Conservation (phyloP, 2,888 invertebrate genomes). For the Neoitamus cyanurus region DNA sequence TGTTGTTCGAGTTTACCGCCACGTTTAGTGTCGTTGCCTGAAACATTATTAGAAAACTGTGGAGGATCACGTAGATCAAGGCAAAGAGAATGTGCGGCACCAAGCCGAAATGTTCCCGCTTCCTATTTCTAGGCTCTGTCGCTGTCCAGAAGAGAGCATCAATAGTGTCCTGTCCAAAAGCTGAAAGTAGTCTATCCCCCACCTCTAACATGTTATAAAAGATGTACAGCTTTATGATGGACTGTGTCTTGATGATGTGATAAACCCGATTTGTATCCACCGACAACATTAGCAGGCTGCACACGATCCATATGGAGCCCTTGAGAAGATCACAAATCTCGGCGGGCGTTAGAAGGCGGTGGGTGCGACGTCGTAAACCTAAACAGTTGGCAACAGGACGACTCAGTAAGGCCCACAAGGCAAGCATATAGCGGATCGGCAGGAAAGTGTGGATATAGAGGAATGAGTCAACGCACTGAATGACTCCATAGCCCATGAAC, state of each 20-base stretch:
- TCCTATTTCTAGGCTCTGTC: slow-evolving; percentile 89
- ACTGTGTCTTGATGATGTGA: slow-evolving; percentile 96
- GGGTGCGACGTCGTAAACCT: slow-evolving; percentile 70
- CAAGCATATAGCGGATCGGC: slow-evolving; percentile 90
- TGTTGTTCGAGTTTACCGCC: slow-evolving; percentile 98
- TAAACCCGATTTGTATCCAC: slow-evolving; percentile 98
- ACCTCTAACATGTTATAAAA: slow-evolving; percentile 99
- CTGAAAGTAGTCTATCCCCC: slow-evolving; percentile 93
- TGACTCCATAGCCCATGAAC: slow-evolving; percentile 93
- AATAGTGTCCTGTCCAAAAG: slow-evolving; percentile 97
- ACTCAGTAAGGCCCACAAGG: slow-evolving; percentile 82
- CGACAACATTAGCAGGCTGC: slow-evolving; percentile 86
- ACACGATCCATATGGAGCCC: slow-evolving; percentile 85
- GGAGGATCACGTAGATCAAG: slow-evolving; percentile 89
- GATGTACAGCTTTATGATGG: slow-evolving; percentile 98
- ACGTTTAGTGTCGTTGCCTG: slow-evolving; percentile 99
- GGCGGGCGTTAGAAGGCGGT: slow-evolving; percentile 80
- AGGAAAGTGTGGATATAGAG: slow-evolving; percentile 97
- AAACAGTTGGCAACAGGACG: slow-evolving; percentile 80
- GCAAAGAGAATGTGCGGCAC: slow-evolving; percentile 93
- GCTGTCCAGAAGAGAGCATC: slow-evolving; percentile 99
- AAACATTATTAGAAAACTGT: slow-evolving; percentile 88
- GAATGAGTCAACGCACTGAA: slow-evolving; percentile 97
- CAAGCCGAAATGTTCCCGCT: slow-evolving; percentile 85
- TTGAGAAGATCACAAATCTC: slow-evolving; percentile 97